Base-by-base conservation (phyloP, 2,888 invertebrate genomes). In the Elmis aenea region DNA sequence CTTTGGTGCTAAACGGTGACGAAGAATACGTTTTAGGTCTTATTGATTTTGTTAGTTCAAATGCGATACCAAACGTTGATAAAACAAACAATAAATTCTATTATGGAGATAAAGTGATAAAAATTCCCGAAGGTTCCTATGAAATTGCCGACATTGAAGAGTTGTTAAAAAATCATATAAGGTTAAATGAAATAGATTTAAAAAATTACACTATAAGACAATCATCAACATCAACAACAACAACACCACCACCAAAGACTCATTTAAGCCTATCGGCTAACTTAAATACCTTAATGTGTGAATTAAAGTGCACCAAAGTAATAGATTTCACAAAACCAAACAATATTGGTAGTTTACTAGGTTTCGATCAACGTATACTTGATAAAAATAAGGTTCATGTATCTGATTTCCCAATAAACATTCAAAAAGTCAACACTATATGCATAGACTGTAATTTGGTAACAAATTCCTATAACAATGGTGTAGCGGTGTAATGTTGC, bases 81-180 rank as follows among this genome's bases (percentile, higher is more conserved):
- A 33, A 38, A 13, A 44, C 36, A 23, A 56, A 61, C 38, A 62
- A 61, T 44, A 55, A 52, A 36, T 56, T 64, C 46, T 50, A 54
- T 40, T 47, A 48, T 23, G 38, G 35, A 24, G 23, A 54, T 16
- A 31, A 51, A 20, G 37, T 41, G 9, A 32, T 57, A 11, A 35
- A 29, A n/a, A 44, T 60, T 31, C 57, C 58, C 10, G 46, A 40
- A 1, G 59, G 60, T 4, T 53, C 55, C 8, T 60, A 62, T 45
- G 57, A 62, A 52, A 46, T 61, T 13, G 42, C 49, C 4, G 51
- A 59, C 47, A 53, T 60, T 18, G 45, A 51, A 26, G 42, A 26
- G 9, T 51, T 45, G 37, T 23, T 55, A 27, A 37, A 42, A 16
- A 30, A 22, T 16, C 25, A 18, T 23, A 38, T 30, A 11, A 31